A percentile compares a stretch with the other conserved stretches of the same genome.
Evolutionary conservation across 2,797 vertebrate genomes (phyloP).

Genomic region (Pseudotriccus pelzelni): DNA sequence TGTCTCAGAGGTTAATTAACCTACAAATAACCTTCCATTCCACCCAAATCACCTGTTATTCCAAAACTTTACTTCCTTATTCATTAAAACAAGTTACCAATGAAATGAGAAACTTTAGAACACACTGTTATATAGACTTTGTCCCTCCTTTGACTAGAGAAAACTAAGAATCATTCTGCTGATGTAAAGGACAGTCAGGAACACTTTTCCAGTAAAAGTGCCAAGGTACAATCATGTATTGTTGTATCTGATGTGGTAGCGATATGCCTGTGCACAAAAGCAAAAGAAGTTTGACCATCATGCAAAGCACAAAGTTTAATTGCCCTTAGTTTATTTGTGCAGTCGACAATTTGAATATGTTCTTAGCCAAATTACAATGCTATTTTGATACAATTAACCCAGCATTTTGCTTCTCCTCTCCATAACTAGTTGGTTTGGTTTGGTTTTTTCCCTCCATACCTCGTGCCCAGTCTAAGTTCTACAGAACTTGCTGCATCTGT

Average conservation of each 20-base stretch:
- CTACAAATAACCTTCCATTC: not conserved
- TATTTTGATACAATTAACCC: not conserved
- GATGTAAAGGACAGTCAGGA: not conserved
- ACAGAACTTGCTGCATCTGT: not conserved
- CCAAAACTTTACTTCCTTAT: not conserved
- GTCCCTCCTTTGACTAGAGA: not conserved
- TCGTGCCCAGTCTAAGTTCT: not conserved
- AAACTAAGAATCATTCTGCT: not conserved
- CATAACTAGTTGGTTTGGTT: not conserved
- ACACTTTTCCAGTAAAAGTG: not conserved
- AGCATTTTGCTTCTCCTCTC: not conserved
- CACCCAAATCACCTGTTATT: not conserved
- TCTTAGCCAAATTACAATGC: not conserved
- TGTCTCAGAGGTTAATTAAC: not conserved
- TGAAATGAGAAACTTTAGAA: not conserved
- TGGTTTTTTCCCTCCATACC: not conserved
- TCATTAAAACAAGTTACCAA: not conserved
- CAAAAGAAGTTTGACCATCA: not conserved
- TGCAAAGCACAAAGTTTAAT: not conserved
- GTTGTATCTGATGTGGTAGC: not conserved
- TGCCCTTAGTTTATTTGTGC: not conserved
- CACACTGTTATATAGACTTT: not conserved
- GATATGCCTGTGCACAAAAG: not conserved
- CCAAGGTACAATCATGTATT: not conserved
- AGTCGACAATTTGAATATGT: not conserved